Conservation (phyloP, 2,888 invertebrate genomes). For the Gari tellinella region DNA sequence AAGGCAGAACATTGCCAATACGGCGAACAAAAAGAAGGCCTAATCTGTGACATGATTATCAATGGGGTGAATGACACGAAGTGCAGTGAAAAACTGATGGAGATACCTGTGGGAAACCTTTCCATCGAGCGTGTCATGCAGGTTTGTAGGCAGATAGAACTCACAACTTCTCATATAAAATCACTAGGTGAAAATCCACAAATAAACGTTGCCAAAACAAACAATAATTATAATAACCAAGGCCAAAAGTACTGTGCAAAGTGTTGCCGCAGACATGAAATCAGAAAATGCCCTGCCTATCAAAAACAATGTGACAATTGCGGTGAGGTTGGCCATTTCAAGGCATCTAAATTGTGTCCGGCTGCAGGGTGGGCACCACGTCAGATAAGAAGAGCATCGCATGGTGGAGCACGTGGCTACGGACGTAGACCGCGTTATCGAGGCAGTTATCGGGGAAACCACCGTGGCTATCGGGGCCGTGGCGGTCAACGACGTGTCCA, state of each 20-base stretch:
- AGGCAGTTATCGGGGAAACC: background rate
- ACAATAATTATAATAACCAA: background rate
- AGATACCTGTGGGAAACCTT: slow-evolving; percentile 29
- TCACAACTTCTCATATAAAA: slow-evolving; percentile 33
- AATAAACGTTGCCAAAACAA: slow-evolving; percentile 7
- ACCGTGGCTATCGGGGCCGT: too few relatives aligned
- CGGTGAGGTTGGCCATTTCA: slow-evolving; percentile 17
- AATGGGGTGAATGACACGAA: slow-evolving; percentile 46
- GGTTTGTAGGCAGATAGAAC: slow-evolving; percentile 33
- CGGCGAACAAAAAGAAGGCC: too few relatives aligned
- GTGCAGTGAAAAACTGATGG: slow-evolving; percentile 46
- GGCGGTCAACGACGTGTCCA: too few relatives aligned
- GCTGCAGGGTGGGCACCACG: too few relatives aligned
- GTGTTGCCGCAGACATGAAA: slow-evolving; percentile 15
- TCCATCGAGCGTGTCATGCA: slow-evolving; percentile 34
- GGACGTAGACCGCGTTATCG: background rate
- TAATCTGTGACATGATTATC: slow-evolving; percentile 52
- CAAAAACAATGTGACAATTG: slow-evolving; percentile 20
- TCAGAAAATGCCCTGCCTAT: slow-evolving; percentile 21
- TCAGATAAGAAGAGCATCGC: too few relatives aligned
- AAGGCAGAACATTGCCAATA: too few relatives aligned
- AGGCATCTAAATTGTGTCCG: slow-evolving; percentile 13
- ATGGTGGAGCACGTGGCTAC: too few relatives aligned
- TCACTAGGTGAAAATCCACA: slow-evolving; percentile 21
- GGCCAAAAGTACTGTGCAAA: slow-evolving; percentile 2